Conservation (phyloP, 1,140 invertebrate species). For the Luehdorfia chinensis region DNA sequence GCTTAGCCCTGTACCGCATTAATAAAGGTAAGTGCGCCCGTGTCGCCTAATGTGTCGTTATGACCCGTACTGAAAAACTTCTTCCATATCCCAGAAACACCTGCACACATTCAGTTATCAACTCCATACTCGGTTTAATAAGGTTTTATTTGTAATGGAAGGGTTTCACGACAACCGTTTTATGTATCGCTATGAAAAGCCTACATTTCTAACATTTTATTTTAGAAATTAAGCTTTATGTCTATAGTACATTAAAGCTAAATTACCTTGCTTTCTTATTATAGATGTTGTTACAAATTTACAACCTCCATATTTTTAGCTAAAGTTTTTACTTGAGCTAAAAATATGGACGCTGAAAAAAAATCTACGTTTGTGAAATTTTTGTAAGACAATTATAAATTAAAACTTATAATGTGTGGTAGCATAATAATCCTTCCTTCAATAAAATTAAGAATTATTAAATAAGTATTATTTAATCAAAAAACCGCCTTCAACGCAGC, state of each 20-base stretch:
- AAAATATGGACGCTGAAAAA: slow-evolving; percentile 10
- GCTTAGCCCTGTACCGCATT: slow-evolving; percentile 60
- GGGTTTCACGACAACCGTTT: slow-evolving; percentile 29
- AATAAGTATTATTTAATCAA: too few species aligned
- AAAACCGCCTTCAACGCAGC: too few species aligned
- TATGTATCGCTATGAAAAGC: slow-evolving; percentile 37
- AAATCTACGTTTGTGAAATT: too few species aligned
- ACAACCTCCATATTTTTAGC: slow-evolving; percentile 12
- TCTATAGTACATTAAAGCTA: slow-evolving; percentile 12
- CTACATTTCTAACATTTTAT: slow-evolving; percentile 35
- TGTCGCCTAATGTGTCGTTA: slow-evolving; percentile 70
- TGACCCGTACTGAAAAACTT: slow-evolving; percentile 66
- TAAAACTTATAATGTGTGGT: too few species aligned
- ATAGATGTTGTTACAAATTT: slow-evolving; percentile 7
- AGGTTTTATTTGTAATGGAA: slow-evolving; percentile 25
- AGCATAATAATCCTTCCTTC: too few species aligned
- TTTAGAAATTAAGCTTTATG: slow-evolving; percentile 36
- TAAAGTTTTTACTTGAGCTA: too few species aligned
- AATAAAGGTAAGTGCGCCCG: slow-evolving; percentile 64
- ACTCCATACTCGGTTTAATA: slow-evolving; percentile 23
- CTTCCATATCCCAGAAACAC: slow-evolving; percentile 39
- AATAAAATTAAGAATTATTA: too few species aligned
- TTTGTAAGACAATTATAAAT: too few species aligned
- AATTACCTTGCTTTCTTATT: slow-evolving; percentile 17
- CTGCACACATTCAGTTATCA: slow-evolving; percentile 27